These are phyloP conservation scores for Sterna hirundo DNA, from an alignment of 2,113 vertebrate genomes.

Conservation along the genomic window DNA sequence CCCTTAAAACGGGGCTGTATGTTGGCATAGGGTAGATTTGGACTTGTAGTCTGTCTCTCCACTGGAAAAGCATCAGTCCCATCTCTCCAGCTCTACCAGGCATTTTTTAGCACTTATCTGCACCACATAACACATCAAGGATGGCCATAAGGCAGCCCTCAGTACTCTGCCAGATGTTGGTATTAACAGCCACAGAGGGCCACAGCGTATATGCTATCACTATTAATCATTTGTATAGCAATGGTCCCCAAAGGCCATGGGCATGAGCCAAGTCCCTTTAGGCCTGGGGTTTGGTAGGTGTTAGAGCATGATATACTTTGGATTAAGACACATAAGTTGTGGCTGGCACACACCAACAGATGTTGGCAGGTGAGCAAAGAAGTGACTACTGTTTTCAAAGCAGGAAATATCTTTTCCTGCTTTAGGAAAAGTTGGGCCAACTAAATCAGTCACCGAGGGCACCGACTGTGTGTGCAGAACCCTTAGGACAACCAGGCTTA, in stretches of 20 bases:
- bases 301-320: not conserved
- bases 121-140: not conserved
- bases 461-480: not conserved
- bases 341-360: not conserved
- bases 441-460: not conserved
- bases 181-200: not conserved
- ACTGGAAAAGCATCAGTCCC: not conserved
- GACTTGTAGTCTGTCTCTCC: not conserved
- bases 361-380: not conserved
- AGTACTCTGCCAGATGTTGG: not conserved
- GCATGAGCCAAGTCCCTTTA: not conserved
- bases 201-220: not conserved
- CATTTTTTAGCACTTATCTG: not conserved
- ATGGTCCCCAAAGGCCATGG: not conserved
- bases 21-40: not conserved
- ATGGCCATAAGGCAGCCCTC: not conserved
- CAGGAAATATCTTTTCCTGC: not conserved
- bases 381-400: not conserved
- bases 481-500: not conserved
- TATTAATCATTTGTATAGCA: not conserved
- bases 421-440: not conserved
- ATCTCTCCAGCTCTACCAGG: not conserved
- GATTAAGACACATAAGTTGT: not conserved
- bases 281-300: not conserved
- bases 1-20: not conserved